These are phyloP conservation scores for Bradypodion pumilum DNA, from an alignment of 2,797 vertebrate genomes.

Conservation along the genomic window DNA sequence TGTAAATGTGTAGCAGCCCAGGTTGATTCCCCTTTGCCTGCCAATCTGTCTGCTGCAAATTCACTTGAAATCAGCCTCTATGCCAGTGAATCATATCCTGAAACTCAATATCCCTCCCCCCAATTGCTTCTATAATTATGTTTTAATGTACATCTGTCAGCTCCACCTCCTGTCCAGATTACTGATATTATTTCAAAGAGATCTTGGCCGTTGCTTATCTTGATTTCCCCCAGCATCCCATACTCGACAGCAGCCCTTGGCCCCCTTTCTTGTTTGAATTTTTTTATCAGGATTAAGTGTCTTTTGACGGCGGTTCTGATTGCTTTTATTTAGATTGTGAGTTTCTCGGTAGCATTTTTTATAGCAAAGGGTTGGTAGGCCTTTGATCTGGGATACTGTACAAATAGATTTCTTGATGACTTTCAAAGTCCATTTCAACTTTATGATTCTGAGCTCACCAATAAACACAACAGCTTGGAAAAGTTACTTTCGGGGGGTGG, in stretches of 20 bases:
- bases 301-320: slow-evolving; percentile 6
- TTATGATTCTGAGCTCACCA: too few relatives aligned
- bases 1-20: too few relatives aligned
- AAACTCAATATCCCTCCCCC: background rate
- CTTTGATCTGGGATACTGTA: too few relatives aligned
- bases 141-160: slow-evolving; percentile 64
- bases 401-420: too few relatives aligned
- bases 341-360: too few relatives aligned
- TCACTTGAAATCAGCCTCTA: slow-evolving; percentile 59
- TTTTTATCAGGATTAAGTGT: slow-evolving; percentile 8
- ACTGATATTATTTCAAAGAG: slow-evolving; percentile 66
- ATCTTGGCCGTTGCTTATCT: slow-evolving; percentile 55
- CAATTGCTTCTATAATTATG: slow-evolving; percentile 56
- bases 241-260: slow-evolving; percentile 28
- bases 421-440: too few relatives aligned
- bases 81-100: slow-evolving; percentile 53
- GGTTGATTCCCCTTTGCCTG: too few relatives aligned
- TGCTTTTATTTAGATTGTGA: slow-evolving; percentile 10
- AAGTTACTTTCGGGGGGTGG: too few relatives aligned
- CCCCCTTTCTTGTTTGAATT: slow-evolving; percentile 24
- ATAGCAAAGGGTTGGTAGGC: too few relatives aligned
- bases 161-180: slow-evolving; percentile 64
- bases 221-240: slow-evolving; percentile 39
- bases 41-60: slow-evolving; percentile 67
- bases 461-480: too few relatives aligned